phyloP scores from a whole-genome alignment of 1,140 invertebrate species.

The Mercenaria mercenaria region DNA sequence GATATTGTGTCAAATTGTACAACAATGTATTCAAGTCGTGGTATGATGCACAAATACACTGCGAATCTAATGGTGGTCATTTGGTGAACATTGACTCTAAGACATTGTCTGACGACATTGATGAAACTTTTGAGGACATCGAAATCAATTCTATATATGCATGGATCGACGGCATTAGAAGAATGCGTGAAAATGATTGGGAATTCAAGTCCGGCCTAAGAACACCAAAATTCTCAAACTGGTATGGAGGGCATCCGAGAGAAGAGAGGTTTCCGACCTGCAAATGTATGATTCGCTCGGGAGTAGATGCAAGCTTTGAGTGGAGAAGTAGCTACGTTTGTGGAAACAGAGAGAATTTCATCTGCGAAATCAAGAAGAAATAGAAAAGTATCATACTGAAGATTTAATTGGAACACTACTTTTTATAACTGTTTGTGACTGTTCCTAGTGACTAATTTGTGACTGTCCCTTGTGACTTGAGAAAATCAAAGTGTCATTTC shows the following conservation, averaged over 20 bases:
- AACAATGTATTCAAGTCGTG: background rate
- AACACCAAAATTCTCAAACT: background rate
- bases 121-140: background rate
- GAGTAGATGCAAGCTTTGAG: background rate
- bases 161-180: slow-evolving; percentile 4
- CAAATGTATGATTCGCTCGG: background rate
- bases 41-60: slow-evolving; percentile 32
- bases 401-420: too few species aligned
- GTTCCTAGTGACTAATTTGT: too few species aligned
- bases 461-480: too few species aligned
- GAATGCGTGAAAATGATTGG: background rate
- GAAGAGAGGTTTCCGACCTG: background rate
- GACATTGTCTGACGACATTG: background rate
- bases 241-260: background rate
- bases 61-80: background rate
- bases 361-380: background rate
- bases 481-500: too few species aligned
- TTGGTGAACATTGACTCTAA: slow-evolving; percentile 5
- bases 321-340: background rate
- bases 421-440: too few species aligned
- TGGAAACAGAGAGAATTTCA: slow-evolving; percentile 12
- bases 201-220: background rate
- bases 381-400: too few species aligned
- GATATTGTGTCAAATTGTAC: slow-evolving; percentile 16
- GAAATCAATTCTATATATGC: background rate